phyloP scores from a whole-genome alignment of 53 echinoderm and acorn worm species.

The Henricia sp. region DNA sequence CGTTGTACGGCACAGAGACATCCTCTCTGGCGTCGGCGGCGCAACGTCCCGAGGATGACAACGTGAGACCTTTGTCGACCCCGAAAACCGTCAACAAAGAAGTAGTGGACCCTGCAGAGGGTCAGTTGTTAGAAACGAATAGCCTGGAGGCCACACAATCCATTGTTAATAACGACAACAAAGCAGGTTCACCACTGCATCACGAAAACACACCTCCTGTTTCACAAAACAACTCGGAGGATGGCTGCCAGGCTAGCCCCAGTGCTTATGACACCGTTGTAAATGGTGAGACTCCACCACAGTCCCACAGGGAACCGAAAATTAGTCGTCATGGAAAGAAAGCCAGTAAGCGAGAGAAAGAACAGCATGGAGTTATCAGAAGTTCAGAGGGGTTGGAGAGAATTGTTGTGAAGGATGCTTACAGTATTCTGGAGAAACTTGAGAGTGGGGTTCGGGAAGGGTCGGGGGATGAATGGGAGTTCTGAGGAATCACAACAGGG shows the following conservation, averaged over 20 bases:
- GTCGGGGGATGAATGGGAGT: slow-evolving; percentile 75
- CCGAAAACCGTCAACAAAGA: slow-evolving; percentile 21
- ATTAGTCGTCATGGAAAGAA: slow-evolving; percentile 29
- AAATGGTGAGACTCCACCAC: slow-evolving; percentile 11
- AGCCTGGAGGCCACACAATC: slow-evolving; percentile 13
- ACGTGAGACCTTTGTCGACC: not conserved
- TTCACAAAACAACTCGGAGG: not conserved
- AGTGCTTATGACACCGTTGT: not conserved
- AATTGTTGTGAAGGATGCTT: slow-evolving; percentile 34
- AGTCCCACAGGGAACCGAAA: not conserved
- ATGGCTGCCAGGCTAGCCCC: not conserved
- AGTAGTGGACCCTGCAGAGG: slow-evolving; percentile 11
- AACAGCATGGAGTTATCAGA: slow-evolving; percentile 4
- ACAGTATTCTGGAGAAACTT: slow-evolving; percentile 53
- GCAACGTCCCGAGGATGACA: not conserved
- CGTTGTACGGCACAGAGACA: slow-evolving; percentile 20
- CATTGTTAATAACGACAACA: not conserved
- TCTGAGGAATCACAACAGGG: slow-evolving; percentile 13
- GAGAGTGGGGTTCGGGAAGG: slow-evolving; percentile 70
- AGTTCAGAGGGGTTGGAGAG: too few species aligned
- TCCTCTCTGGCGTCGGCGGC: slow-evolving; percentile 2
- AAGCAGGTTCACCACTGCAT: slow-evolving; percentile 12
- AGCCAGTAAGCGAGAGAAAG: slow-evolving; percentile 4
- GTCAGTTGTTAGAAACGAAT: slow-evolving; percentile 20
- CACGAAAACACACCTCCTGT: not conserved